Evolutionary conservation across 2,113 vertebrate genomes (phyloP).

Genomic region (Clarias magur): DNA sequence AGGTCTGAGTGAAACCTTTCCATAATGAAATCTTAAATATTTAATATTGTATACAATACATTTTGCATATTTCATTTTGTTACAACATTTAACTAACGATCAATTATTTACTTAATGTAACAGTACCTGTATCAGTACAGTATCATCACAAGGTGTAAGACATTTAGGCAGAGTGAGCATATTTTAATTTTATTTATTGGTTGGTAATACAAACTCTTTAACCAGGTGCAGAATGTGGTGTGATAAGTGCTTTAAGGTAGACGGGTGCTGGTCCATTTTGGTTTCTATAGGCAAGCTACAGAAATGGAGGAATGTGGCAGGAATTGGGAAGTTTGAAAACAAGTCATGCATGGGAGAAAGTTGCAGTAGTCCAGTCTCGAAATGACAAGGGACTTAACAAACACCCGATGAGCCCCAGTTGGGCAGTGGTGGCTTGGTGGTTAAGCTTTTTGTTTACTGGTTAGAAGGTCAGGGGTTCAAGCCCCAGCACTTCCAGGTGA

Average conservation of each 20-base stretch:
- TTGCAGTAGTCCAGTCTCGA: not conserved
- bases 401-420: no score
- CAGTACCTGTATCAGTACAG: no score
- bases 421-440: no score
- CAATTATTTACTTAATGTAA: not conserved
- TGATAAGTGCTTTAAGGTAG: not conserved
- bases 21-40: not conserved
- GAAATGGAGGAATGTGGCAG: not conserved
- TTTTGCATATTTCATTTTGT: not conserved
- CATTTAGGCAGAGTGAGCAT: not conserved
- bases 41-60: not conserved
- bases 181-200: not conserved
- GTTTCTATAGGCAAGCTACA: not conserved
- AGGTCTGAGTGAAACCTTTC: not conserved
- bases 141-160: not conserved
- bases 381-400: not conserved
- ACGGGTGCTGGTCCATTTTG: not conserved
- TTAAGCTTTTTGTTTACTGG: not conserved
- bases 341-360: not conserved
- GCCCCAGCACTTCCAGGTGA: no score
- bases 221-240: not conserved
- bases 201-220: not conserved
- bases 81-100: not conserved
- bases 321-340: not conserved
- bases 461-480: no score